Percentiles rank a stretch among this genome's conserved stretches.
Evolutionary conservation across 1,140 invertebrate genomes (phyloP).

Genomic region (Drosophila varians): DNA sequence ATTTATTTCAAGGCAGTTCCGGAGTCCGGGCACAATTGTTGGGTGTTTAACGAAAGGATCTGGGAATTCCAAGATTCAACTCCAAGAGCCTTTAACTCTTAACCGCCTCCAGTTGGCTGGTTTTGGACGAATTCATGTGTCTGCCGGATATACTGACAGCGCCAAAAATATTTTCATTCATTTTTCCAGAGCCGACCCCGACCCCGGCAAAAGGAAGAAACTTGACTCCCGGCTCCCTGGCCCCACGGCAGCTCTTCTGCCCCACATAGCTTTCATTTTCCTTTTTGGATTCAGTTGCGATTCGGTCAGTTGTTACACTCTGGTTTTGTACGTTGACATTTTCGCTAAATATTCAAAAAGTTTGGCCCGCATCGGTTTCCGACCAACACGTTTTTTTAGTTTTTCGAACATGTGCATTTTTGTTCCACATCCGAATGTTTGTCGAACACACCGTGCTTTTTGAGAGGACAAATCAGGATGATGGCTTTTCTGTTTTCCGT

Average conservation of each 20-base stretch:
- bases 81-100: not conserved
- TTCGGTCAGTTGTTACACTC: constrained; percentile 42
- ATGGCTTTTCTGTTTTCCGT: constrained; percentile 49
- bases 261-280: constrained; percentile 26
- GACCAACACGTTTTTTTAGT: constrained; percentile 38
- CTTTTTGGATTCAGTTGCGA: constrained; percentile 35
- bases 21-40: too few relatives aligned
- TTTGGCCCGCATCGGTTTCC: constrained; percentile 42
- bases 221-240: not conserved
- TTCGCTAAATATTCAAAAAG: constrained; percentile 70
- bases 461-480: constrained; percentile 31
- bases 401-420: constrained; percentile 11
- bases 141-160: constrained; percentile 63
- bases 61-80: not conserved
- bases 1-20: constrained; percentile 39
- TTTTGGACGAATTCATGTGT: constrained; percentile 60
- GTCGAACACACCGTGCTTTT: constrained; percentile 14
- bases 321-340: constrained; percentile 33
- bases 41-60: not conserved
- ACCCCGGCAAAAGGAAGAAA: constrained; percentile 17
- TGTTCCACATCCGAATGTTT: constrained; percentile 37
- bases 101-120: constrained; percentile 33
- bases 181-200: constrained; percentile 46
- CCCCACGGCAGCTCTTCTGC: constrained; percentile 34
- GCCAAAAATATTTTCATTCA: constrained; percentile 70